A percentile compares a stretch with the other conserved stretches of the same genome.
Evolutionary conservation across 1,140 invertebrate genomes (phyloP).

Genomic region (Hetaerina americana): DNA sequence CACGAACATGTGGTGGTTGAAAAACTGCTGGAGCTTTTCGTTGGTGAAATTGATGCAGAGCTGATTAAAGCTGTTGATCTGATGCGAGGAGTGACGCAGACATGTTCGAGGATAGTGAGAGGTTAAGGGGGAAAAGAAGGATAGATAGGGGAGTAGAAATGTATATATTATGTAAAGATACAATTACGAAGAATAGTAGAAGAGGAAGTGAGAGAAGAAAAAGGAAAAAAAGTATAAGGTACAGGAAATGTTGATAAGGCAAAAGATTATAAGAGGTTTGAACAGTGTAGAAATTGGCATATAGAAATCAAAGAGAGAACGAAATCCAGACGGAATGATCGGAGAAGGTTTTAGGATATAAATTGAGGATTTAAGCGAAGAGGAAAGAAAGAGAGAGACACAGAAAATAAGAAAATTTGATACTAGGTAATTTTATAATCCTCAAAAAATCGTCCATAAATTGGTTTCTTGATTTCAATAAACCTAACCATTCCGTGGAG

Average conservation of each 20-base stretch:
- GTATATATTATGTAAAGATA: background rate
- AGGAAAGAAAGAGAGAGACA: background rate
- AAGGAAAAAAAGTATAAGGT: background rate
- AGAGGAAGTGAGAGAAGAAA: background rate
- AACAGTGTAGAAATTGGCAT: too few species aligned
- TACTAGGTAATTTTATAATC: too few species aligned
- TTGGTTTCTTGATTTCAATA: too few species aligned
- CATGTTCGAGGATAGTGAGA: constrained; percentile 15
- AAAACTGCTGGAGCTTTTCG: constrained; percentile 91
- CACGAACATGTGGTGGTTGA: constrained; percentile 96
- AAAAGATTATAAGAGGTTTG: too few species aligned
- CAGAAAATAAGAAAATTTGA: background rate
- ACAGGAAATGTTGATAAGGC: too few species aligned
- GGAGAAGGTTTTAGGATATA: too few species aligned
- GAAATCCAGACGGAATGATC: too few species aligned
- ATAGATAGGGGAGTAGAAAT: constrained; percentile 11
- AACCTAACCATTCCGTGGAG: too few species aligned
- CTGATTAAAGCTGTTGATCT: constrained; percentile 89
- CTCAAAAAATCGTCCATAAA: too few species aligned
- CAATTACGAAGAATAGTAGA: background rate
- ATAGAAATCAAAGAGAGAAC: too few species aligned
- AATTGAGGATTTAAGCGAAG: background rate
- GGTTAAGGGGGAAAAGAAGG: constrained; percentile 27
- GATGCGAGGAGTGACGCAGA: background rate
- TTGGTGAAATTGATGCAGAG: constrained; percentile 96